Base-by-base conservation (phyloP, 2,797 vertebrate species). In the Tangara arthus region DNA sequence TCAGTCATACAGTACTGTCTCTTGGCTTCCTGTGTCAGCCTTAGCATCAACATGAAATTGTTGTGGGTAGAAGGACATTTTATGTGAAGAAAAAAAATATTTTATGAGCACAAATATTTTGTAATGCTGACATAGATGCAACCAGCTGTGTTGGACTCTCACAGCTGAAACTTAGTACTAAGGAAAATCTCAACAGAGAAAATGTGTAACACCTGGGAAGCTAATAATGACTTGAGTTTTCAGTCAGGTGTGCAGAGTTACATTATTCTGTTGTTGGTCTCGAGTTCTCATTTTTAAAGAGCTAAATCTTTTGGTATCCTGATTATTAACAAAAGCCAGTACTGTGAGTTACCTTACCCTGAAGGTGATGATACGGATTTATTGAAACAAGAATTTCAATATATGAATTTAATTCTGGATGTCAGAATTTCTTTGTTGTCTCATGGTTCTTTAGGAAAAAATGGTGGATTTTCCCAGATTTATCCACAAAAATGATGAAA, bases 71-170 rank as follows among this genome's bases (percentile, higher is more conserved):
- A 84, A 71, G n/a, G 52, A 21, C 8, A 9, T 69, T 37, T 64
- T 35, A 13, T n/a, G 8, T 35, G 53, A 59, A 77, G 56, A 53
- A 76, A 59, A 37, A 47, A 55, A 70, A 32, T 37, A 14, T 56
- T 34, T 66, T 34, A 10, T 0, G 7, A 39, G n/a, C 49, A 53
- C 12, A 44, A 30, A 8, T 47, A 16, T 30, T 71, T 86, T 50
- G 13, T 49, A 39, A 18, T 72, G 15, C 32, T 14, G 44, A 14
- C 55, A 2, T 26, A 64, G 61, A 17, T 46, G n/a, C 42, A 83
- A 27, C 22, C 39, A 65, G 19, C 19, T 75, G 4, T 1, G 0
- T 2, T 90, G 59, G 32, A 55, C 8, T 88, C 0, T 0, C 27
- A 15, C 21, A 28, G 3, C 7, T 90, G 61, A 80, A 49, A 64